A percentile compares a stretch with the other conserved stretches of the same genome.
Evolutionary conservation across 2,797 vertebrate genomes (phyloP).

Genomic region (Buphagus erythrorhynchus): DNA sequence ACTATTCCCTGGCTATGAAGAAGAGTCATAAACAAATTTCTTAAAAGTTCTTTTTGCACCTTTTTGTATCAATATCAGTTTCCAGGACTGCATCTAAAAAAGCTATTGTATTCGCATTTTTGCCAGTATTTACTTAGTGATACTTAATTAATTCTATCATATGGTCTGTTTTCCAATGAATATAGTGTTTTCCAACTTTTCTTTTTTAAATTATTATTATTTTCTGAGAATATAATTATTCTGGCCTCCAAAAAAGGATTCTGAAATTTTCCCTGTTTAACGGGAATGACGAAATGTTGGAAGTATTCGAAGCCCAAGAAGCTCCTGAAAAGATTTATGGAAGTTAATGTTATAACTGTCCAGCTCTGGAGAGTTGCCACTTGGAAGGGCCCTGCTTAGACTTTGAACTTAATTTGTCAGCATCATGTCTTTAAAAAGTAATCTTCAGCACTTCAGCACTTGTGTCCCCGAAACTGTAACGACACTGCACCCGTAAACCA

Average conservation of each 20-base stretch:
- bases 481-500: background rate
- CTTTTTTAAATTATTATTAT: background rate
- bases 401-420: constrained; percentile 32
- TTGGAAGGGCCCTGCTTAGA: constrained; percentile 23
- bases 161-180: background rate
- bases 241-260: background rate
- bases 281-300: constrained; percentile 1
- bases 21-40: background rate
- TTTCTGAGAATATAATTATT: background rate
- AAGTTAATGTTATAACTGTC: constrained; percentile 53
- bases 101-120: background rate
- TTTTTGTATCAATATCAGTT: background rate
- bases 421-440: constrained; percentile 36
- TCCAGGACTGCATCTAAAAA: background rate
- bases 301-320: constrained; percentile 50
- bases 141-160: background rate
- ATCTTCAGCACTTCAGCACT: constrained; percentile 6
- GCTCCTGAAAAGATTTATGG: constrained; percentile 64
- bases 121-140: background rate
- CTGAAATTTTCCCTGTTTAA: constrained; percentile 15
- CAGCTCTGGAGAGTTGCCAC: constrained; percentile 27
- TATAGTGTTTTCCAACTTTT: background rate
- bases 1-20: background rate
- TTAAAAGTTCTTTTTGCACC: background rate
- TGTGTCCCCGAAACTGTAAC: background rate